Base-by-base conservation (phyloP, 1,140 invertebrate genomes). In the Pararge aegeria region DNA sequence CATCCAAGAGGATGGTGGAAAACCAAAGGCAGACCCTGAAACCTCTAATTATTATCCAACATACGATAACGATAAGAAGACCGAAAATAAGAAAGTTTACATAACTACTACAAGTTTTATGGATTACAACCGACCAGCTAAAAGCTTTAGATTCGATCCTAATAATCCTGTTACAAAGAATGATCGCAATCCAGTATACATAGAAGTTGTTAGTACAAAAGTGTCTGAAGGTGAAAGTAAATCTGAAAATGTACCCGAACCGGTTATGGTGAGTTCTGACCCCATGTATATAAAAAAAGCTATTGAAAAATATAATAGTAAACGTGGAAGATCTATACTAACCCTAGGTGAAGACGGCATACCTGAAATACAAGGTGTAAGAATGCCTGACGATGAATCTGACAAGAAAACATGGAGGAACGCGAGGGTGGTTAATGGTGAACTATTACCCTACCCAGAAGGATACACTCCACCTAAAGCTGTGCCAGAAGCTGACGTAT, bases 341-440 rank as follows among this genome's bases (percentile, higher is more conserved):
- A 89, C 91, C 15, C 70, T 95, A 0, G 95, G 94, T 42, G 80
- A 88, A 3, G 94, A 95, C 72, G 95, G 94, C 0, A 94, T 95
- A 38, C 94, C 95, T 0, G 92, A 96, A 21, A 94, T 97, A 24
- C 94, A 95, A 53, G 96, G 96, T 0, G 92, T 95, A 0, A 92
- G 95, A 53, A 93, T 96, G 15, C 95, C 96, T 0, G 96, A 97
- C 67, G 95, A 96, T 54, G 95, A 95, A 42, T 93, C 93, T 42
- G 96, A 97, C 70, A 94, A 94, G 55, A 94, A 95, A 73, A 94
- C 93, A 1, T 97, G 95, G 95, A 91, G 96, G 48, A 97, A 97
- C 83, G 96, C 96, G 0, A 88, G 96, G 57, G 95, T 97, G 1
- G 95, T 97, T 19, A 96, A 97, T 69, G 94, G 95, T 40, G 93